These are phyloP conservation scores for Xerus inauris DNA, from an alignment of 2,113 vertebrate species.

Conservation along the genomic window DNA sequence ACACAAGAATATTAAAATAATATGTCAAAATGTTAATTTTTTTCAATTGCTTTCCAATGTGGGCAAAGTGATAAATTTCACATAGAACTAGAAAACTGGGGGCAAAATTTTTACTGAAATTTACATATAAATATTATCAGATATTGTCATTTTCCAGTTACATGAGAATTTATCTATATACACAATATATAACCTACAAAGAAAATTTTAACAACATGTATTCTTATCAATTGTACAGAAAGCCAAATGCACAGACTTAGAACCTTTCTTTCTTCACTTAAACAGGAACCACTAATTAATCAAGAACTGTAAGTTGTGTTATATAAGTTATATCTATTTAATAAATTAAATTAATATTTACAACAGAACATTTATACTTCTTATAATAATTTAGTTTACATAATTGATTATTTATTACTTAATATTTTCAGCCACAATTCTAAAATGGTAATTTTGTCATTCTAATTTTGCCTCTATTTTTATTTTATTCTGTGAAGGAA, in stretches of 20 bases:
- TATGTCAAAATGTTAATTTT: neutral
- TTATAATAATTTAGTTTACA: neutral
- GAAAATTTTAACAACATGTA: neutral
- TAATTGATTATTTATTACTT: neutral
- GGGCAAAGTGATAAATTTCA: neutral
- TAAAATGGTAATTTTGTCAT: neutral
- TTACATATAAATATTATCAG: neutral
- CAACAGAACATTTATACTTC: neutral
- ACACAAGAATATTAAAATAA: neutral
- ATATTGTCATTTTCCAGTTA: neutral
- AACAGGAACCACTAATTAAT: neutral
- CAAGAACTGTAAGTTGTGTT: neutral
- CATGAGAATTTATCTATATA: neutral
- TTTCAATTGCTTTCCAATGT: neutral
- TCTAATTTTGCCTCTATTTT: neutral
- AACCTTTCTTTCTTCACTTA: neutral
- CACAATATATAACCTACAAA: accelerated
- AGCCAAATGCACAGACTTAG: neutral
- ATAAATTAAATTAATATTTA: neutral
- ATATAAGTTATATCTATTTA: neutral
- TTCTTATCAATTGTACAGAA: neutral
- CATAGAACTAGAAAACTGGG: neutral
- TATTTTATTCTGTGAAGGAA: neutral
- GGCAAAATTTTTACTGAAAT: neutral
- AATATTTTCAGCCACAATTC: neutral